These are phyloP conservation scores for Xestoiulus laeticollis DNA, from an alignment of 2,888 invertebrate species.

Conservation along the genomic window DNA sequence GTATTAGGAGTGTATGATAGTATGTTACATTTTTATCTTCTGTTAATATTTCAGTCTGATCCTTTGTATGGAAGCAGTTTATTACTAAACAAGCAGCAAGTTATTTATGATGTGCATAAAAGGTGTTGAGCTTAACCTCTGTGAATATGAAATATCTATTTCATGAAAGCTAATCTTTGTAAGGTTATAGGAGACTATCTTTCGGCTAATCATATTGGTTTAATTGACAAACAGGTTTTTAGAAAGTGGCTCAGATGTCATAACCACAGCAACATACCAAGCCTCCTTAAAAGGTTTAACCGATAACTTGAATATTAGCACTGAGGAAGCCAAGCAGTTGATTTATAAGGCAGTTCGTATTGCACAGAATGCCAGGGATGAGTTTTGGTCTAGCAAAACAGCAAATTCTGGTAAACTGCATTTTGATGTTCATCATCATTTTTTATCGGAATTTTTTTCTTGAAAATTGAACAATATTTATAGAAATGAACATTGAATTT, in stretches of 20 bases:
- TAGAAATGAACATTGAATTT: background rate
- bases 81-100: conserved; percentile 79
- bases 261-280: conserved; percentile 91
- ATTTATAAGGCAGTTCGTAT: conserved; percentile 78
- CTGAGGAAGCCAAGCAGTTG: conserved; percentile 75
- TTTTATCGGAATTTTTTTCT: background rate
- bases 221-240: conserved; percentile 63
- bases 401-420: background rate
- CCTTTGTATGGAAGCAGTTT: conserved; percentile 89
- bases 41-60: conserved; percentile 75
- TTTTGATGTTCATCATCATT: background rate
- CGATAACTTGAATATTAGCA: conserved; percentile 75
- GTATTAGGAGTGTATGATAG: no score
- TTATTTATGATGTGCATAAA: conserved; percentile 80
- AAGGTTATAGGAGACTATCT: background rate
- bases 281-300: conserved; percentile 78
- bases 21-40: background rate
- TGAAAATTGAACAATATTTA: background rate
- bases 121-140: conserved; percentile 71
- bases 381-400: conserved; percentile 54
- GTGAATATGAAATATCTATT: background rate
- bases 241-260: conserved; percentile 84
- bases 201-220: background rate
- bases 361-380: conserved; percentile 76
- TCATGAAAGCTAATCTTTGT: background rate